A percentile compares a stretch with the other conserved stretches of the same genome.
phyloP scores from a whole-genome alignment of 37 sponge, comb jelly and placozoan genomes.

The Halisarca cf. caerulea region DNA sequence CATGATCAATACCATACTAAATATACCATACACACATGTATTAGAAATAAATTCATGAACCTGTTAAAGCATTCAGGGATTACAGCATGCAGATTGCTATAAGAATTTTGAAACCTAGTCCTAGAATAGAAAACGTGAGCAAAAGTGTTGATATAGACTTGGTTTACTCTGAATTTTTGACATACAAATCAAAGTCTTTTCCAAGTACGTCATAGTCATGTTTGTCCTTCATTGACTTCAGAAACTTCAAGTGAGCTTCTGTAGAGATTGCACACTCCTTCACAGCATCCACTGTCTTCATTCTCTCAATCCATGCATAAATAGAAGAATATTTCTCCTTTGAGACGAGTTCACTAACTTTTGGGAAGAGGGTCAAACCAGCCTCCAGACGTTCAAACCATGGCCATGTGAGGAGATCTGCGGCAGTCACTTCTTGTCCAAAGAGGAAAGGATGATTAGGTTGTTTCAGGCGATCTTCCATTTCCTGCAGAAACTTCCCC shows the following conservation, averaged over 20 bases:
- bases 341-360: not conserved
- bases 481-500: slow-evolving; percentile 18
- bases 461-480: slow-evolving; percentile 46
- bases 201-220: slow-evolving; percentile 6
- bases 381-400: slow-evolving; percentile 66
- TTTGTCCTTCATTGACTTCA: not conserved
- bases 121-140: too few relatives aligned
- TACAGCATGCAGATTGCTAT: too few relatives aligned
- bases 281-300: slow-evolving; percentile 59
- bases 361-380: slow-evolving; percentile 24
- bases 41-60: too few relatives aligned
- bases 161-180: not conserved
- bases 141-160: too few relatives aligned
- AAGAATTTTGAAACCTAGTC: too few relatives aligned
- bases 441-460: slow-evolving; percentile 31
- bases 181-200: not conserved
- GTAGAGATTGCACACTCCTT: slow-evolving; percentile 37
- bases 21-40: too few relatives aligned
- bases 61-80: too few relatives aligned
- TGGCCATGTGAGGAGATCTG: slow-evolving; percentile 69
- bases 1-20: too few relatives aligned
- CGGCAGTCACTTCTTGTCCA: slow-evolving; percentile 52
- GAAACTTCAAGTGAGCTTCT: slow-evolving; percentile 35
- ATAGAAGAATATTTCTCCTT: slow-evolving; percentile 44
- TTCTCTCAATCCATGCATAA: slow-evolving; percentile 45